Percentiles rank a stretch among this genome's conserved stretches.
phyloP scores from a whole-genome alignment of 2,113 vertebrate species.

The Tupaia tana region DNA sequence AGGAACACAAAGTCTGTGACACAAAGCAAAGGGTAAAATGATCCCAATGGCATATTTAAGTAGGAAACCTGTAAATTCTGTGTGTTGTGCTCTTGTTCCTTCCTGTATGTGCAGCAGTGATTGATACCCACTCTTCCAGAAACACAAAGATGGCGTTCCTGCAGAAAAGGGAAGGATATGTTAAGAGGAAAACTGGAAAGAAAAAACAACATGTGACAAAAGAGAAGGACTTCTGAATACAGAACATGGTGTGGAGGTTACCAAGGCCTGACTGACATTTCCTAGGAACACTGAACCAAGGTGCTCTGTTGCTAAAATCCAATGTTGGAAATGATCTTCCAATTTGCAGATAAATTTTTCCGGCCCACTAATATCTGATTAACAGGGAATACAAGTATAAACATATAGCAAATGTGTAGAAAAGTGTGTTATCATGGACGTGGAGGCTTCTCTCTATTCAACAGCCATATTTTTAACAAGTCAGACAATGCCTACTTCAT shows the following conservation, averaged over 20 bases:
- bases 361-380: not conserved
- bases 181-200: slow-evolving; percentile 63
- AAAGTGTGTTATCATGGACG: not conserved
- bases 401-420: slow-evolving; percentile 18
- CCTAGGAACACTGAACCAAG: not conserved
- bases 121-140: slow-evolving; percentile 98
- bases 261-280: not conserved
- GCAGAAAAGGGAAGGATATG: slow-evolving; percentile 50
- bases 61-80: not conserved
- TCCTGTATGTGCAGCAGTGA: slow-evolving; percentile 98
- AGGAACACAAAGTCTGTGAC: not conserved
- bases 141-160: slow-evolving; percentile 99
- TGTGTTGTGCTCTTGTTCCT: slow-evolving; percentile 77
- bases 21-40: not conserved
- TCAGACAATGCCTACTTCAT: not conserved
- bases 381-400: not conserved
- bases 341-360: slow-evolving; percentile 1
- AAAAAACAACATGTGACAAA: slow-evolving; percentile 17
- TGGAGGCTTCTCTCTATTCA: not conserved
- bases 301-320: not conserved
- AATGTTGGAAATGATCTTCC: not conserved
- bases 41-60: not conserved
- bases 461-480: slow-evolving; percentile 15
- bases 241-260: not conserved
- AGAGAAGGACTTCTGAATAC: slow-evolving; percentile 15